Conservation (phyloP, 2,113 vertebrate species). For the Dolichotis patagonum region DNA sequence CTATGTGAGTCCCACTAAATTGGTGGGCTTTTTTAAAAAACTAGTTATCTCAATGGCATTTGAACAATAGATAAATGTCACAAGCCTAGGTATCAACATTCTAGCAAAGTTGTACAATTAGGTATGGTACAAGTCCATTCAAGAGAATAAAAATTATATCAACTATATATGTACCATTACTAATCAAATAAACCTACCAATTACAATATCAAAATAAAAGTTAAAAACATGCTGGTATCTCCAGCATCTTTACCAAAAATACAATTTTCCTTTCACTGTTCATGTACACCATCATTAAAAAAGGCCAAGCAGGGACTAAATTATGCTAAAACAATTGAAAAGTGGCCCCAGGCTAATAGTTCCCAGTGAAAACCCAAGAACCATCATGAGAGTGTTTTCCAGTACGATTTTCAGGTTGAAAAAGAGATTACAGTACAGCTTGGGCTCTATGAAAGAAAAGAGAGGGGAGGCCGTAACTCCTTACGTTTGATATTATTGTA, state of each 20-base stretch:
- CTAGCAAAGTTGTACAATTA: background rate
- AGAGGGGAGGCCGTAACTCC: background rate
- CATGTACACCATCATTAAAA: background rate
- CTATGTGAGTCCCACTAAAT: background rate
- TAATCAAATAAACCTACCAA: background rate
- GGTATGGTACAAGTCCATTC: background rate
- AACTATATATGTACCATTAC: background rate
- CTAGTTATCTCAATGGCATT: background rate
- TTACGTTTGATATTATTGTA: too few species aligned
- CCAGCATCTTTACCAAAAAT: background rate
- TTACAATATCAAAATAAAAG: background rate
- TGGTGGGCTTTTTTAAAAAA: background rate
- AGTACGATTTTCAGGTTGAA: background rate
- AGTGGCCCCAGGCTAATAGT: background rate
- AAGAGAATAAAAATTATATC: constrained; percentile 1
- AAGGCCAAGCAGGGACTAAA: background rate
- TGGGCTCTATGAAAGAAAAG: background rate
- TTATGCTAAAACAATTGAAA: constrained; percentile 10
- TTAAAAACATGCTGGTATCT: background rate
- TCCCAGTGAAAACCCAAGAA: background rate
- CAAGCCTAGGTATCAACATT: background rate
- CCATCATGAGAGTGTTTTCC: background rate
- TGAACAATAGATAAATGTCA: background rate
- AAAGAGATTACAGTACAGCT: background rate
- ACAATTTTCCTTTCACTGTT: background rate